Percentiles rank a stretch among this genome's conserved stretches.
These are phyloP conservation scores for Leucoma salicis DNA, from an alignment of 2,888 invertebrate species.

Conservation along the genomic window DNA sequence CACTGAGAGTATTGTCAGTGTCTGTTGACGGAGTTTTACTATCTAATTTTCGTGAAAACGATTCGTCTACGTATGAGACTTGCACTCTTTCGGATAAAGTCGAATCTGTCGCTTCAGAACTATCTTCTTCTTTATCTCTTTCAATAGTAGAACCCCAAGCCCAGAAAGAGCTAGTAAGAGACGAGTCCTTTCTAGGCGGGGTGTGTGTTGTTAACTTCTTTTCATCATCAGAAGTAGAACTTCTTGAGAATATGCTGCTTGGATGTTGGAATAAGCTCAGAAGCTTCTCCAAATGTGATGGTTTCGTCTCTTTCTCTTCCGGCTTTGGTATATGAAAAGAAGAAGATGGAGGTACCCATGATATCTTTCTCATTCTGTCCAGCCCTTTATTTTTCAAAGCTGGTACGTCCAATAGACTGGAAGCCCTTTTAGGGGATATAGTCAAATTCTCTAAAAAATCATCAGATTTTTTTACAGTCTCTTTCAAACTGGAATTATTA, in stretches of 20 bases:
- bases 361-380: slow-evolving; percentile 81
- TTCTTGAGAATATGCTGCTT: slow-evolving; percentile 81
- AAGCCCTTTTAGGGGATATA: slow-evolving; percentile 62
- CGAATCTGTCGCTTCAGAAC: slow-evolving; percentile 70
- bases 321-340: slow-evolving; percentile 63
- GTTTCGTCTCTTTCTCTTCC: slow-evolving; percentile 70
- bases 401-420: slow-evolving; percentile 71
- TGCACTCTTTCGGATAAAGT: slow-evolving; percentile 74
- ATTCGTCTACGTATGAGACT: slow-evolving; percentile 72
- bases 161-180: slow-evolving; percentile 73
- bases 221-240: slow-evolving; percentile 61
- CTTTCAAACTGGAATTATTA: slow-evolving; percentile 67
- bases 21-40: slow-evolving; percentile 75
- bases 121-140: slow-evolving; percentile 61
- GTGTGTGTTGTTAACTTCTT: slow-evolving; percentile 64
- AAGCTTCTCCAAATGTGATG: slow-evolving; percentile 84
- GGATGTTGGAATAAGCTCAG: slow-evolving; percentile 85
- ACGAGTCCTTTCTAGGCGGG: slow-evolving; percentile 72
- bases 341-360: slow-evolving; percentile 80
- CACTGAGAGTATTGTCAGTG: slow-evolving; percentile 73
- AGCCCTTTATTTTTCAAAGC: slow-evolving; percentile 65
- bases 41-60: slow-evolving; percentile 70
- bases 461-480: slow-evolving; percentile 51
- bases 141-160: slow-evolving; percentile 69
- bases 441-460: slow-evolving; percentile 54